These are phyloP conservation scores for Pedicia rivosa DNA, from an alignment of 2,888 invertebrate species.

Conservation along the genomic window DNA sequence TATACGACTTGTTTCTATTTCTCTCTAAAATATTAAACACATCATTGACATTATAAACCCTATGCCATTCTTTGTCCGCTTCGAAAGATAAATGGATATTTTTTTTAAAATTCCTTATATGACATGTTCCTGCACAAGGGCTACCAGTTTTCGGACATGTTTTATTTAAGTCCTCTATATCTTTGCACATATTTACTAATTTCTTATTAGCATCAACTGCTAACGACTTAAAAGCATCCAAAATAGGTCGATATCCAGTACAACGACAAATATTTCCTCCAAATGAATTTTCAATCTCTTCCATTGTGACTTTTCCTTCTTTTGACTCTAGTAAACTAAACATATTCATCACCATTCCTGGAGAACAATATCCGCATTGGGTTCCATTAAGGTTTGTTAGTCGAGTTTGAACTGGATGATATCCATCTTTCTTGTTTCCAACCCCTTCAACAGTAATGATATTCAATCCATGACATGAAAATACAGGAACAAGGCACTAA, in stretches of 20 bases:
- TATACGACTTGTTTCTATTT: conserved; percentile 33
- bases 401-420: conserved; percentile 42
- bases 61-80: conserved; percentile 34
- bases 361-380: conserved; percentile 55
- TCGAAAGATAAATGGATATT: conserved; percentile 22
- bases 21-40: not conserved
- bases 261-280: conserved; percentile 52
- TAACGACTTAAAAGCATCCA: conserved; percentile 38
- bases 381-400: conserved; percentile 44
- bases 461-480: conserved; percentile 45
- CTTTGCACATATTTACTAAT: conserved; percentile 14
- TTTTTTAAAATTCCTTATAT: not conserved
- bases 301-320: conserved; percentile 31
- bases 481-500: conserved; percentile 42
- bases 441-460: conserved; percentile 51
- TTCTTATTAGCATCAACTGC: conserved; percentile 28
- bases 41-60: conserved; percentile 21
- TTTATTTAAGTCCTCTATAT: conserved; percentile 31
- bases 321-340: conserved; percentile 33
- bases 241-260: conserved; percentile 42
- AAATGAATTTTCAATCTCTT: conserved; percentile 44
- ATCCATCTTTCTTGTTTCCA: conserved; percentile 40
- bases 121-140: conserved; percentile 12
- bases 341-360: conserved; percentile 61
- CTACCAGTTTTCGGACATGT: conserved; percentile 18